Evolutionary conservation across 2,888 invertebrate species (phyloP), one percentile per base, ranked within the genome.

Genomic region (Athripsodes cinereus): DNA sequence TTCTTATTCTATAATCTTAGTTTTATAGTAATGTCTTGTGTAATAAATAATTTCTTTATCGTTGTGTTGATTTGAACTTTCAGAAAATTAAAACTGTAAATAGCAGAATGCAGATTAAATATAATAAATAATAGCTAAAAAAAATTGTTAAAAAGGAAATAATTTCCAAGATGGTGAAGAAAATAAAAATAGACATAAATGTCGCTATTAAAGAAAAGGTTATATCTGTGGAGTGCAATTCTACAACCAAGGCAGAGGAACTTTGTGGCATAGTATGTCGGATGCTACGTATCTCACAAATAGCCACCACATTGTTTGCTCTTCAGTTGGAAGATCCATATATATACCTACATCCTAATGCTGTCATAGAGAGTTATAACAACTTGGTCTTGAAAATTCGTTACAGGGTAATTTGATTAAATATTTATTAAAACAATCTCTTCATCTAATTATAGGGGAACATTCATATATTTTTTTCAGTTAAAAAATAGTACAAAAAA

Each of bases 381-480:
- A 81, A 81, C 65, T 85, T 86, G 68, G 89, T 90, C 66, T 85
- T 93, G 65, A 82, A 92, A 62, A 81, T 94, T 67, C 81, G 94
- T 54, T 93, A 87, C 69, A 92, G 90, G 75, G 83, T 86, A 67
- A 67, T 66, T 65, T n/a, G 40, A 40, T 16, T 40, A 13, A 8
- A 13, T 40, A 13, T 8, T 13, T 40, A 26, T 10, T 26, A 26
- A 6, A n/a, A n/a, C n/a, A n/a, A n/a, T n/a, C n/a, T n/a, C n/a
- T n/a, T n/a, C n/a, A n/a, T n/a, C n/a, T n/a, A n/a, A n/a, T n/a
- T n/a, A n/a, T n/a, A n/a, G n/a, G n/a, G n/a, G n/a, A n/a, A n/a
- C n/a, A n/a, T n/a, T n/a, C n/a, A n/a, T n/a, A n/a, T n/a, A n/a
- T n/a, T n/a, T n/a, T n/a, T n/a, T n/a, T n/a, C n/a, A n/a, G n/a